These are phyloP conservation scores for Dendroctonus ponderosae DNA, from an alignment of 1,140 invertebrate genomes.

Conservation along the genomic window DNA sequence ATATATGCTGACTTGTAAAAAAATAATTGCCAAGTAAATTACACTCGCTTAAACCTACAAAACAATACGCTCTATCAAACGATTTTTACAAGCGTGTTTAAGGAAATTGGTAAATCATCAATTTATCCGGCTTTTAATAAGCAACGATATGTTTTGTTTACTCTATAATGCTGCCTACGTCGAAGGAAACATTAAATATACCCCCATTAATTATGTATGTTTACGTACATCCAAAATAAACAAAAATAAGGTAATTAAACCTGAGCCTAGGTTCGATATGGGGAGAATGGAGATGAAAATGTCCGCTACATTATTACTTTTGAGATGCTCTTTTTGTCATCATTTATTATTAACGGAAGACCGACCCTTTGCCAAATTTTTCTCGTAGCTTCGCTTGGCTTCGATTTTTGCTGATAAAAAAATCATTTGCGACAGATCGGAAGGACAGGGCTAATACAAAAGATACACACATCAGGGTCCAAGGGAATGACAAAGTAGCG, in stretches of 20 bases:
- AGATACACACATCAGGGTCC: too few relatives aligned
- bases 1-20: not conserved
- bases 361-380: constrained; percentile 8
- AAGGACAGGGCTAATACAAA: too few relatives aligned
- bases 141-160: constrained; percentile 1
- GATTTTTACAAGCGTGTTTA: not conserved
- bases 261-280: constrained; percentile 4
- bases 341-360: constrained; percentile 19
- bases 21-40: too few relatives aligned
- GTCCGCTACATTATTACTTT: constrained; percentile 5
- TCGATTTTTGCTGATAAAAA: not conserved
- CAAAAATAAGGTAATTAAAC: constrained; percentile 23
- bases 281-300: constrained; percentile 5
- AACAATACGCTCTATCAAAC: constrained; percentile 1
- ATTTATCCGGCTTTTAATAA: not conserved
- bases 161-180: not conserved
- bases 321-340: not conserved
- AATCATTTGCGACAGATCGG: too few relatives aligned
- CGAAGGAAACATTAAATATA: constrained; percentile 9
- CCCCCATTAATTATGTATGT: constrained; percentile 14
- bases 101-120: constrained; percentile 1
- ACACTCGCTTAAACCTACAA: not conserved
- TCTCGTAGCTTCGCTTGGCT: constrained; percentile 6
- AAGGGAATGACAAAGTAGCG: too few relatives aligned
- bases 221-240: constrained; percentile 2